phyloP scores from a whole-genome alignment of 2,113 vertebrate genomes.

The Hepsetus odoe region DNA sequence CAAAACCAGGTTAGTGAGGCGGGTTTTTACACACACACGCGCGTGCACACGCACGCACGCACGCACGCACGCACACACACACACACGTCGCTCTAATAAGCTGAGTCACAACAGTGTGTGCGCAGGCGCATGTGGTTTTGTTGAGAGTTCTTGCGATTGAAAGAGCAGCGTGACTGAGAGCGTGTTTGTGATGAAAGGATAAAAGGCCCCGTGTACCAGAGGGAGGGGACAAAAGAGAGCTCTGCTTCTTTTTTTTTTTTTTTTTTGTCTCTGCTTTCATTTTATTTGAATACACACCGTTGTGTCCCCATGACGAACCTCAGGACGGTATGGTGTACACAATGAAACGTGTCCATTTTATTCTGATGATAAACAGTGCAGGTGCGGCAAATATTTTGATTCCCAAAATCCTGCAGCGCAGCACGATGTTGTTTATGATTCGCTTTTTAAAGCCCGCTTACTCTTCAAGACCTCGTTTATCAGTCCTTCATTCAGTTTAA shows the following conservation, averaged over 20 bases:
- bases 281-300: not conserved
- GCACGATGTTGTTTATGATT: too few relatives aligned
- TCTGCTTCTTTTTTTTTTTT: not conserved
- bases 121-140: not conserved
- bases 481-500: too few relatives aligned
- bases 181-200: not conserved
- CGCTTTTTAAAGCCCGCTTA: too few relatives aligned
- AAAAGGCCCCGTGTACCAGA: not conserved
- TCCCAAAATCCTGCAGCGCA: too few relatives aligned
- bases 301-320: too few relatives aligned
- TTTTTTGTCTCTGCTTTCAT: not conserved
- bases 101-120: conserved; percentile 2
- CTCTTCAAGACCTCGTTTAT: too few relatives aligned
- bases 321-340: too few relatives aligned
- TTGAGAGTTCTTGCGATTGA: not conserved
- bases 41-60: not conserved
- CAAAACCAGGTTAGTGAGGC: conserved; percentile 80
- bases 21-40: not conserved
- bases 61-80: conserved; percentile 8
- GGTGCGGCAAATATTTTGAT: too few relatives aligned
- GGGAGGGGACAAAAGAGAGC: not conserved
- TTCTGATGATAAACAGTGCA: too few relatives aligned
- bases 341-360: too few relatives aligned
- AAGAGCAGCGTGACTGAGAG: not conserved
- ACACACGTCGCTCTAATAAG: not conserved